These are phyloP conservation scores for Deilephila porcellus DNA, from an alignment of 2,888 invertebrate genomes.

Conservation along the genomic window DNA sequence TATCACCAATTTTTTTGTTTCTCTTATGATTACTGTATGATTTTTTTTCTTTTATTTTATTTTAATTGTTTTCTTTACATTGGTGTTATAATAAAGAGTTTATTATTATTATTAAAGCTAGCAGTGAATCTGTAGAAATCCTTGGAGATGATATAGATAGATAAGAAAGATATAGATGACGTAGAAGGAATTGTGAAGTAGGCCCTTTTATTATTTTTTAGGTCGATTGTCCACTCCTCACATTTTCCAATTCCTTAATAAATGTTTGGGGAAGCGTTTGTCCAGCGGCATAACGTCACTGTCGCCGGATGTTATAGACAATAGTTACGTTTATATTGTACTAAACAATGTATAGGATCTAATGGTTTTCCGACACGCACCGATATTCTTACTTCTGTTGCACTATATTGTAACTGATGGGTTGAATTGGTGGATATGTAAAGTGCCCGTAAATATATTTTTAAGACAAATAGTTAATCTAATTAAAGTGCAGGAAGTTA, in stretches of 20 bases:
- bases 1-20: no score
- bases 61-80: no score
- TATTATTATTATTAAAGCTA: no score
- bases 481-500: no score
- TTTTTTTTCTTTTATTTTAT: no score
- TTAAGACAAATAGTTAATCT: no score
- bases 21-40: no score
- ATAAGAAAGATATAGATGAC: no score
- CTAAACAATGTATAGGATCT: slow-evolving; percentile 29
- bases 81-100: no score
- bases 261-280: slow-evolving; percentile 81
- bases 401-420: neutral
- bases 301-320: slow-evolving; percentile 66
- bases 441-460: neutral
- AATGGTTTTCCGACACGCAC: slow-evolving; percentile 22
- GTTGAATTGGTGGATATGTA: neutral
- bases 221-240: slow-evolving; percentile 45
- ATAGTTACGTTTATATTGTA: slow-evolving; percentile 56
- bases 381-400: slow-evolving; percentile 4
- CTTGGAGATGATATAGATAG: no score
- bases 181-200: no score
- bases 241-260: slow-evolving; percentile 65
- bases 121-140: no score
- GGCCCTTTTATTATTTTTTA: neutral
- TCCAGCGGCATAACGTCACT: slow-evolving; percentile 80